Base-by-base conservation (phyloP, 1,140 invertebrate genomes). In the Cotesia typhae region DNA sequence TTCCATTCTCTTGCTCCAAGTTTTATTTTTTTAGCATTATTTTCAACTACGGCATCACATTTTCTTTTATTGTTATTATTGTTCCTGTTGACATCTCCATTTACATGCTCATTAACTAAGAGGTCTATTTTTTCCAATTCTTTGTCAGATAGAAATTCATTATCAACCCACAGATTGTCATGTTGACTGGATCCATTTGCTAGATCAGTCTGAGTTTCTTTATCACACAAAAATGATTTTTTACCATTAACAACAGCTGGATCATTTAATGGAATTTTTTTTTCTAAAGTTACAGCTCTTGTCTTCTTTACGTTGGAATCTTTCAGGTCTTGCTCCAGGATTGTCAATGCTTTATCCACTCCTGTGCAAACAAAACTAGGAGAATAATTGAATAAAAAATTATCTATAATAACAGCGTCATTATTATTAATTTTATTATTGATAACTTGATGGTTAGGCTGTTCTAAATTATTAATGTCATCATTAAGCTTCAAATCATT, bases 61-160 rank as follows among this genome's bases (percentile, higher is more conserved):
- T 64, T 64, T 41, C 36, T 64, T 36, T 64, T 37, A 41, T n/a
- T 38, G 10, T 64, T 37, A 14, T 10, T 38, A 37, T 28, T 28
- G 2, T 28, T 28, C 53, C 53, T 55, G 17, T 28, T 28, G 3
- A 20, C 0, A 28, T 10, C 4, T 35, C n/a, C 20, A 36, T 28
- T 36, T 35, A 52, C 28, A 20, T 14, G 10, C 20, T 51, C 47
- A 53, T 20, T 28, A 55, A 67, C 28, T 0, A 20, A 7, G 14
- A 35, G 12, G 9, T 67, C 66, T 55, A 67, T 59, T 38, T 69
- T 59, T 17, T 69, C 52, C 17, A 67, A 35, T 35, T 67, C 66
- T 14, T 4, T 53, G 4, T 55, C 66, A 28, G 66, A 35, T 38
- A 51, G 28, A 10, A 67, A 67, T 17, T 52, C 66, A 2, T 17